Conservation (phyloP, 2,888 invertebrate species). For the Phengaris arion region DNA sequence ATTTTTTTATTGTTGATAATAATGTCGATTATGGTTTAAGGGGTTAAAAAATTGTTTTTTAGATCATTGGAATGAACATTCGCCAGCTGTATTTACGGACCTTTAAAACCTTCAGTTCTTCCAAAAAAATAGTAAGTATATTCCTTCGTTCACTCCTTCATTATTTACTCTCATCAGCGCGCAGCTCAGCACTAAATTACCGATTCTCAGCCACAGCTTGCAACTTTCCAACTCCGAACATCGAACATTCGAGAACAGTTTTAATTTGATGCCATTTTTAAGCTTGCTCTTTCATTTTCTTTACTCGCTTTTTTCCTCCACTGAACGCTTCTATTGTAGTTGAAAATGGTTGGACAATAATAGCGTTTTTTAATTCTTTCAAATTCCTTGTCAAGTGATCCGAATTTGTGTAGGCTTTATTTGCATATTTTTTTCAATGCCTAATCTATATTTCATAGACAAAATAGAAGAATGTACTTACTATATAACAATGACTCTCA, state of each 20-base stretch:
- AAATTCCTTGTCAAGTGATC: neutral
- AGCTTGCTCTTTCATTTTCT: conserved; percentile 5
- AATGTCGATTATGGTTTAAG: too few species aligned
- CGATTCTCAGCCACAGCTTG: conserved; percentile 13
- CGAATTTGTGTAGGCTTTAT: neutral
- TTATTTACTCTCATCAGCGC: conserved; percentile 25
- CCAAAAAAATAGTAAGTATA: too few species aligned
- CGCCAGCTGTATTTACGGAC: too few species aligned
- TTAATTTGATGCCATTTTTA: conserved; percentile 23
- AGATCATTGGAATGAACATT: too few species aligned
- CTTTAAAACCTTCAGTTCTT: too few species aligned
- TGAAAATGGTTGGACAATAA: neutral
- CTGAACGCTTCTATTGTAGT: conserved; percentile 1
- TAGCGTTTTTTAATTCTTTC: neutral
- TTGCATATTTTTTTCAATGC: neutral
- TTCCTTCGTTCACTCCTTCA: conserved; percentile 25
- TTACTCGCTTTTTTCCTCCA: neutral
- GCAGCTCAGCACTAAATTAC: conserved; percentile 13
- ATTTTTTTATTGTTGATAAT: too few species aligned
- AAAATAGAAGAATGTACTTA: neutral
- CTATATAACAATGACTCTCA: neutral
- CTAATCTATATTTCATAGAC: neutral
- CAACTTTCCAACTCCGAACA: conserved; percentile 1
- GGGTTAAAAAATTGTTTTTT: too few species aligned
- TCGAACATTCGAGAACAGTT: conserved; percentile 15